Evolutionary conservation across 2,888 invertebrate species (phyloP).

Genomic region (Anodontia alba): DNA sequence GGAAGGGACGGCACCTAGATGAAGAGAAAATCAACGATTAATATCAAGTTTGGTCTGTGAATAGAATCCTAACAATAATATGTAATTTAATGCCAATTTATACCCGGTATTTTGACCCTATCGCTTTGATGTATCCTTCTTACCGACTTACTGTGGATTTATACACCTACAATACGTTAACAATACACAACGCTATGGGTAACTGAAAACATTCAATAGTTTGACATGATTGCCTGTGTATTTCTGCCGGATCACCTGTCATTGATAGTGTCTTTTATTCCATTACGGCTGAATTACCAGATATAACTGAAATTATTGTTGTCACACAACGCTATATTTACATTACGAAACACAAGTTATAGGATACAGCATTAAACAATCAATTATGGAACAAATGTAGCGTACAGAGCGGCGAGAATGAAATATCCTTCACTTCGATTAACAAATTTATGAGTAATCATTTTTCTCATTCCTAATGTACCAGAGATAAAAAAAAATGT

Average conservation of each 20-base stretch:
- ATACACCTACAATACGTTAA: neutral
- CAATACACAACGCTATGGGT: slow-evolving; percentile 11
- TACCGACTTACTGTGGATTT: neutral
- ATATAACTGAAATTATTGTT: neutral
- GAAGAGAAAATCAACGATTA: too few species aligned
- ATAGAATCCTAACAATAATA: neutral
- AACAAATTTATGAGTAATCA: too few species aligned
- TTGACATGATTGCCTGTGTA: neutral
- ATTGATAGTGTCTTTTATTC: neutral
- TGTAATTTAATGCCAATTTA: neutral
- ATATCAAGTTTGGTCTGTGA: neutral
- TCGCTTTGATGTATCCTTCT: neutral
- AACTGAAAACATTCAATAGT: slow-evolving; percentile 1
- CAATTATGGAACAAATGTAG: too few species aligned
- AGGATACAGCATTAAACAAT: too few species aligned
- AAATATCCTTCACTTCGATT: too few species aligned
- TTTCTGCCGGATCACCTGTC: neutral
- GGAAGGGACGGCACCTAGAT: too few species aligned
- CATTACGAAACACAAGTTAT: neutral
- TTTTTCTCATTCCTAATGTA: too few species aligned
- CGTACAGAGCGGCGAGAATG: too few species aligned
- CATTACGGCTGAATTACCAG: neutral
- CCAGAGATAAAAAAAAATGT: too few species aligned
- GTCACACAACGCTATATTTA: neutral
- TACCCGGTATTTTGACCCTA: neutral